These are phyloP conservation scores for Halcyon malimbica DNA, from an alignment of 2,113 vertebrate species.

Conservation along the genomic window DNA sequence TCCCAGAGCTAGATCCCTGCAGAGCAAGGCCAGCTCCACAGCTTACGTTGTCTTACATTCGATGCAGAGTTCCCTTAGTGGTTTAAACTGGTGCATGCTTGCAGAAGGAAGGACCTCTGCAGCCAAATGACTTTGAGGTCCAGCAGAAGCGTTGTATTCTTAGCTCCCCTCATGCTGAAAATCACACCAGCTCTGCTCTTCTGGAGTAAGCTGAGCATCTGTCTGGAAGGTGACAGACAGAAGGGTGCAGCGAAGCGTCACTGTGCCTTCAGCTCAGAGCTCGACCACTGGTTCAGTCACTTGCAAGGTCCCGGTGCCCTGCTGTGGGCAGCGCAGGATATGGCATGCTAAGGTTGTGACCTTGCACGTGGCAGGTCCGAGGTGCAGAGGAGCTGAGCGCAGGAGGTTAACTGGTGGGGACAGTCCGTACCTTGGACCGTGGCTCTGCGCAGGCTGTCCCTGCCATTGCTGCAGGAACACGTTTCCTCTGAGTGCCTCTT, in stretches of 20 bases:
- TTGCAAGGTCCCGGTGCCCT: too few relatives aligned
- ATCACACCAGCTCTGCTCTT: not conserved
- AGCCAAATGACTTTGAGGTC: not conserved
- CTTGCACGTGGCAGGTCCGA: not conserved
- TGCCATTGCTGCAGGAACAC: accelerated
- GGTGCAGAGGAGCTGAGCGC: not conserved
- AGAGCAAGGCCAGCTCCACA: not conserved
- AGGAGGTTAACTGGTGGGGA: not conserved
- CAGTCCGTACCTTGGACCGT: not conserved
- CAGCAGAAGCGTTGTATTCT: not conserved
- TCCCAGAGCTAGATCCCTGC: too few relatives aligned
- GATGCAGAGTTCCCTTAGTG: not conserved
- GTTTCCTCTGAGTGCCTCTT: not conserved
- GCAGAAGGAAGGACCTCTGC: not conserved
- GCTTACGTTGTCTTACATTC: not conserved
- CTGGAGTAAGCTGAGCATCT: not conserved
- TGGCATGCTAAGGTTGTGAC: not conserved
- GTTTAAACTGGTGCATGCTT: not conserved
- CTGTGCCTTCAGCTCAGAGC: not conserved
- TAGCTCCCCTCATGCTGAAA: not conserved
- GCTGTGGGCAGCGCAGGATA: not conserved
- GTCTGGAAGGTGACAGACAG: not conserved
- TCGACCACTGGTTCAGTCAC: not conserved
- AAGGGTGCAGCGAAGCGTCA: not conserved
- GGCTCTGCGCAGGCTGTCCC: not conserved